Conservation (phyloP, 2,797 vertebrate species). For the Pitangus sulphuratus region DNA sequence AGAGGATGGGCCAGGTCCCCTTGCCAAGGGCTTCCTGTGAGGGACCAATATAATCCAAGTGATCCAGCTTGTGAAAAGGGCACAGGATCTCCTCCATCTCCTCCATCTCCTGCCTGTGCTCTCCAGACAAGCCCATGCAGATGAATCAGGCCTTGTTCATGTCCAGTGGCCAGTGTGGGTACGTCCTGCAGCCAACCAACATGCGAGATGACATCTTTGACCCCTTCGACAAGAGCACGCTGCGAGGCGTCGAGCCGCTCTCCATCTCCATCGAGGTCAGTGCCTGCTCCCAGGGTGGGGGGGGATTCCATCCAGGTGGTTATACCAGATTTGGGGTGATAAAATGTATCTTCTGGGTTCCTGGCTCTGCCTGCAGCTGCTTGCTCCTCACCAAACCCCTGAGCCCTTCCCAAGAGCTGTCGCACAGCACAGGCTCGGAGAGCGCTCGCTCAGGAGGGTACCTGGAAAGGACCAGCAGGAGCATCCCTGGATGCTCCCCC, state of each 20-base stretch:
- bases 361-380: background rate
- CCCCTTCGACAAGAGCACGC: conserved; percentile 91
- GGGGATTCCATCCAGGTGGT: background rate
- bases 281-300: background rate
- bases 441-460: rapidly evolving
- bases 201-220: conserved; percentile 96
- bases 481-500: background rate
- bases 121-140: conserved; percentile 98
- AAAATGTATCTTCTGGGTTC: background rate
- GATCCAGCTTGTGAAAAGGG: background rate
- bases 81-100: background rate
- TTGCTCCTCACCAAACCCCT: background rate
- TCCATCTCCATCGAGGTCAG: conserved; percentile 90
- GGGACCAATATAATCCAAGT: background rate
- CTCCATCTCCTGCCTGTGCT: background rate
- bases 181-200: conserved; percentile 90
- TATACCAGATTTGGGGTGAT: background rate
- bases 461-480: background rate
- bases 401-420: background rate
- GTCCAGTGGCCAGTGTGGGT: conserved; percentile 91
- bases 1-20: background rate
- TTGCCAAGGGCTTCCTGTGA: background rate
- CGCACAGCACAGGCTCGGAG: rapidly evolving
- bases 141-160: conserved; percentile 99
- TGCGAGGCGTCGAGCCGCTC: conserved; percentile 84